Conservation (phyloP, 1,140 invertebrate species). For the Aphaenogaster rudis region DNA sequence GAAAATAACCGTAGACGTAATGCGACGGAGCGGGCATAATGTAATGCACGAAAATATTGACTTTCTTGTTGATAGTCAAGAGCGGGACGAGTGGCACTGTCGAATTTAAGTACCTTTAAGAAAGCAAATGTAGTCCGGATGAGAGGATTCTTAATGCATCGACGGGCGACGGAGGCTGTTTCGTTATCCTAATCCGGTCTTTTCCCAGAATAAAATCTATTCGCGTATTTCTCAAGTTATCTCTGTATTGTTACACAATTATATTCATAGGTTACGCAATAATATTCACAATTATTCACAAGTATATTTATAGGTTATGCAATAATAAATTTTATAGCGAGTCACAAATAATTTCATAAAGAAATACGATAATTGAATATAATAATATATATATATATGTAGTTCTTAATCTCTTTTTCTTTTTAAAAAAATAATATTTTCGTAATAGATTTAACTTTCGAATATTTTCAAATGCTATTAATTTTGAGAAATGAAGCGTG, state of each 20-base stretch:
- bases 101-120: conserved; percentile 39
- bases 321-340: background rate
- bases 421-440: background rate
- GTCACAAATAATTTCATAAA: background rate
- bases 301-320: background rate
- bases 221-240: background rate
- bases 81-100: conserved; percentile 25
- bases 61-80: conserved; percentile 72
- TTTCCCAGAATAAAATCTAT: background rate
- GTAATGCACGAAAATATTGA: conserved; percentile 69
- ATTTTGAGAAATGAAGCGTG: background rate
- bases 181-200: background rate
- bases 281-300: background rate
- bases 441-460: background rate
- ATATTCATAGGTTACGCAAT: background rate
- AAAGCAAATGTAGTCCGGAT: conserved; percentile 34
- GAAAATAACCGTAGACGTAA: conserved; percentile 43
- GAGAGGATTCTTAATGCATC: conserved; percentile 43
- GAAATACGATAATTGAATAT: background rate
- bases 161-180: background rate
- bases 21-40: conserved; percentile 61
- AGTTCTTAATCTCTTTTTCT: too few relatives aligned
- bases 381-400: background rate
- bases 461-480: background rate
- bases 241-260: background rate